Conservation (phyloP, 1,140 invertebrate genomes). For the Nasonia vitripennis region DNA sequence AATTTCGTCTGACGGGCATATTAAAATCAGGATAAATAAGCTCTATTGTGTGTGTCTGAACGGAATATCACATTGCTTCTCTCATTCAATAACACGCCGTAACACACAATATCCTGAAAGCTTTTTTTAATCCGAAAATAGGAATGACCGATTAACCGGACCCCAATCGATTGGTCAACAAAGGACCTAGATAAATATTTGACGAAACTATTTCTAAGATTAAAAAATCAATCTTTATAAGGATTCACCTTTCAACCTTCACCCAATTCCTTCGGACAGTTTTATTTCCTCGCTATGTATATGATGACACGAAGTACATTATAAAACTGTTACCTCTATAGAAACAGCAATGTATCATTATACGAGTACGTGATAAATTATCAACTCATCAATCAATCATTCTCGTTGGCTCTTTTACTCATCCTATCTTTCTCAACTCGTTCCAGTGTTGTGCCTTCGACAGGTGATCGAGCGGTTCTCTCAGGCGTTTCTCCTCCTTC, state of each 20-base stretch:
- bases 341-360: background rate
- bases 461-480: slow-evolving; percentile 18
- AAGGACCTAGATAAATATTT: background rate
- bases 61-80: no score
- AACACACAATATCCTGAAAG: no score
- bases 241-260: background rate
- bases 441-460: background rate
- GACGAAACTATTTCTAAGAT: background rate
- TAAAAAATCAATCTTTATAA: background rate
- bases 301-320: background rate
- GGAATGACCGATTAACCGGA: background rate
- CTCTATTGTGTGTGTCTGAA: no score
- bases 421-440: background rate
- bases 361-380: slow-evolving; percentile 5
- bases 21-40: no score
- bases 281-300: background rate
- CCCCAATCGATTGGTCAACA: no score
- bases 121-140: no score
- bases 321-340: slow-evolving; percentile 5
- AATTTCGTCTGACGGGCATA: no score
- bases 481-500: background rate
- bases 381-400: slow-evolving; percentile 7
- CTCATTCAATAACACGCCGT: background rate
- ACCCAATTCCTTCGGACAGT: background rate
- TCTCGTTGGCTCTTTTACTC: background rate